Conservation (phyloP, 2,797 vertebrate genomes). For the Brotula barbata region DNA sequence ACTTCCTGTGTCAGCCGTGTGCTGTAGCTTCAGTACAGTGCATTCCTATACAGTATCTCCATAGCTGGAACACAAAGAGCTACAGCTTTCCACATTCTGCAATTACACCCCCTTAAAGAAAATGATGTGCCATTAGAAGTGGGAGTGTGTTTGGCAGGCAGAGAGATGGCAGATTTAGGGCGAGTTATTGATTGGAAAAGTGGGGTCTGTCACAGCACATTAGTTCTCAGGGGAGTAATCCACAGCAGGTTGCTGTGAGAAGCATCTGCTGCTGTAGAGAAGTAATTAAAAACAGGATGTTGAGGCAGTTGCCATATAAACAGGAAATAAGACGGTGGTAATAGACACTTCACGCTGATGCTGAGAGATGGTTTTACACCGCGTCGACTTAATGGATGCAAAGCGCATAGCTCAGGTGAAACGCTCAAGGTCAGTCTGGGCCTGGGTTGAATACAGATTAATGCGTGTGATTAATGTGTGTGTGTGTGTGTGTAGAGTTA, state of each 20-base stretch:
- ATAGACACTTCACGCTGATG: constrained; percentile 80
- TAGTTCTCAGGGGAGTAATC: constrained; percentile 82
- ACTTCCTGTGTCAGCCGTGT: constrained; percentile 72
- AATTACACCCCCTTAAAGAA: constrained; percentile 80
- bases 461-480: constrained; percentile 54
- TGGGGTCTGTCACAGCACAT: constrained; percentile 85
- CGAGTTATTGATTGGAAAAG: constrained; percentile 86
- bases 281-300: constrained; percentile 85
- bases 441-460: constrained; percentile 72
- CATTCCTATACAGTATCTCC: constrained; percentile 62
- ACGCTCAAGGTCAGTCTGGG: constrained; percentile 74
- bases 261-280: constrained; percentile 82
- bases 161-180: constrained; percentile 84
- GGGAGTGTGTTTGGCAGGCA: constrained; percentile 79
- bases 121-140: constrained; percentile 81
- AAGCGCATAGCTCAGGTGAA: constrained; percentile 73
- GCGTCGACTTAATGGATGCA: constrained; percentile 74
- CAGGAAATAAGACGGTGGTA: constrained; percentile 82
- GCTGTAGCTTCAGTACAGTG: constrained; percentile 51
- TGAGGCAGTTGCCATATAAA: constrained; percentile 83
- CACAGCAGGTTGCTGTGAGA: constrained; percentile 82
- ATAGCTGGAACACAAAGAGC: constrained; percentile 67
- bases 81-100: constrained; percentile 70
- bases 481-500: constrained; percentile 42
- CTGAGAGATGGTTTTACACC: constrained; percentile 74